Conservation (phyloP, 2,888 invertebrate species). For the Nasonia oneida region DNA sequence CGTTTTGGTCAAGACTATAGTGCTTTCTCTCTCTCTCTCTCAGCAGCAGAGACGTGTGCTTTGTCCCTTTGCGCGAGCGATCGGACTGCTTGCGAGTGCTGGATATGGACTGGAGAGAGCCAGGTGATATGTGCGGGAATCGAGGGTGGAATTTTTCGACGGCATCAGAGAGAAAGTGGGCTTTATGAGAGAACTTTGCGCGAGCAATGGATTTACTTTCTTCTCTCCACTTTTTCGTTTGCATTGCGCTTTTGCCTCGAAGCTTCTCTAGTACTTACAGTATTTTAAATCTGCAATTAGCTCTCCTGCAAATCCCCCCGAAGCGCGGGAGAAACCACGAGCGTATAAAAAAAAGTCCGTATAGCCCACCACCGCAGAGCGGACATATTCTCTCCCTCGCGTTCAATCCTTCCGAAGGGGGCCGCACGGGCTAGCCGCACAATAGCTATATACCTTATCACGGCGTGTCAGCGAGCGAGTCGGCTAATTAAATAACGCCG, state of each 20-base stretch:
- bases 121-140: neutral
- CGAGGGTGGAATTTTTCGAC: neutral
- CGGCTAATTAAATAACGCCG: conserved; percentile 72
- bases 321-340: no score
- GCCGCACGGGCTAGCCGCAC: neutral
- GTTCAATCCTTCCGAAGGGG: conserved; percentile 14
- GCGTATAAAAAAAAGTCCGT: no score
- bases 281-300: no score
- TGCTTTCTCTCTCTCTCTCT: no score
- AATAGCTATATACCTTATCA: conserved; percentile 62
- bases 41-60: neutral
- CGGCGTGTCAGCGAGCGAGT: conserved; percentile 59
- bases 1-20: no score
- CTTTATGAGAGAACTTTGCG: conserved; percentile 5
- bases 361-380: neutral
- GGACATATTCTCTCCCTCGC: conserved; percentile 16
- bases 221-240: neutral
- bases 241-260: neutral
- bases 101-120: neutral
- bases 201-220: neutral
- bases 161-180: neutral
- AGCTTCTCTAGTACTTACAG: no score
- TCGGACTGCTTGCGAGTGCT: neutral
- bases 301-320: no score
- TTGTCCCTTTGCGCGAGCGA: conserved; percentile 19